Evolutionary conservation across 2,888 invertebrate species (phyloP).

Genomic region (Sphaerophoria rueppellii): DNA sequence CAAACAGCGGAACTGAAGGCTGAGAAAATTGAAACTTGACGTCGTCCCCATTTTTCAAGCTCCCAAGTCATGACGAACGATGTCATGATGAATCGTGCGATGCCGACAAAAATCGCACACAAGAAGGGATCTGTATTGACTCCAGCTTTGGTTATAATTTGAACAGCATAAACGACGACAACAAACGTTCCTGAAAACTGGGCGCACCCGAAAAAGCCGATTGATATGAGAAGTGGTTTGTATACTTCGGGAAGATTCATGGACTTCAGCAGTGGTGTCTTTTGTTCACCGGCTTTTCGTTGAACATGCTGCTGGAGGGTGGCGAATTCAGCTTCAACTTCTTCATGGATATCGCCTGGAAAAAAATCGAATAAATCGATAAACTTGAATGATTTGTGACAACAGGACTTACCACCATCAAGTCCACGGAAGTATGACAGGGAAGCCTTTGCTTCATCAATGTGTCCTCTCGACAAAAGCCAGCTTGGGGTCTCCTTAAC

Average conservation of each 20-base stretch:
- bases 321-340: slow-evolving; percentile 78
- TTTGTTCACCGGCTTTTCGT: slow-evolving; percentile 75
- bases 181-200: slow-evolving; percentile 89
- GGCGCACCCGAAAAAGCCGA: slow-evolving; percentile 86
- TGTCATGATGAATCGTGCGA: slow-evolving; percentile 84
- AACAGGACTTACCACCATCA: slow-evolving; percentile 62
- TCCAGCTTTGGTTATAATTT: slow-evolving; percentile 86
- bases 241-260: slow-evolving; percentile 80
- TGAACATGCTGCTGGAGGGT: slow-evolving; percentile 77
- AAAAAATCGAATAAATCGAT: not conserved
- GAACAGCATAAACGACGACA: slow-evolving; percentile 88
- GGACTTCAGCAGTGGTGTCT: slow-evolving; percentile 76
- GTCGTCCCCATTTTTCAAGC: slow-evolving; percentile 85
- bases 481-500: slow-evolving; percentile 88
- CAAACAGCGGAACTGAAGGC: slow-evolving; percentile 85
- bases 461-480: slow-evolving; percentile 85
- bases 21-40: slow-evolving; percentile 84
- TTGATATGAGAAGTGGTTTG: slow-evolving; percentile 82
- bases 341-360: slow-evolving; percentile 77
- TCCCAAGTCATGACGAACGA: slow-evolving; percentile 86
- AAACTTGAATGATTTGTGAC: not conserved
- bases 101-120: slow-evolving; percentile 86
- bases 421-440: slow-evolving; percentile 86
- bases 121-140: slow-evolving; percentile 86
- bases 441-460: slow-evolving; percentile 84